Conservation (phyloP, 2,888 invertebrate species). For the Lacanobia oleracea region DNA sequence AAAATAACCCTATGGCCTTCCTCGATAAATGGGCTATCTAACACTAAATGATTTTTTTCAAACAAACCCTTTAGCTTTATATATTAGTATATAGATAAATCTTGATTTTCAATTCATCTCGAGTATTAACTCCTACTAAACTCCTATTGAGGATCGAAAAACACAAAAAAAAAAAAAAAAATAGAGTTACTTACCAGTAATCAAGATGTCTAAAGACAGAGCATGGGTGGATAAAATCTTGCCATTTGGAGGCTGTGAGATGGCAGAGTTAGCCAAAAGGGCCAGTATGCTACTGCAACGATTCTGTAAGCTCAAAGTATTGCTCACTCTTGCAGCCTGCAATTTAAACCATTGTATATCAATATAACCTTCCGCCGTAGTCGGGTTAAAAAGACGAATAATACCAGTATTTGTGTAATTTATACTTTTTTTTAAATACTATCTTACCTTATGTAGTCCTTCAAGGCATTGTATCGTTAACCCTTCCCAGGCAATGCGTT, state of each 20-base stretch:
- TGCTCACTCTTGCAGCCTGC: slow-evolving; percentile 96
- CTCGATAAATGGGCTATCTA: too few species aligned
- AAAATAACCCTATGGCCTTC: too few species aligned
- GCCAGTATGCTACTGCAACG: slow-evolving; percentile 97
- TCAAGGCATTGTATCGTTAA: slow-evolving; percentile 96
- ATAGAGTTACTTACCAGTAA: slow-evolving; percentile 89
- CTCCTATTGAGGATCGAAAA: too few species aligned
- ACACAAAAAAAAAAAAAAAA: too few species aligned
- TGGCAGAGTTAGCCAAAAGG: slow-evolving; percentile 96
- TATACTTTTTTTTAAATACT: too few species aligned
- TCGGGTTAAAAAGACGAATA: too few species aligned
- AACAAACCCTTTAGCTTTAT: too few species aligned
- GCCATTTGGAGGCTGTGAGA: slow-evolving; percentile 94
- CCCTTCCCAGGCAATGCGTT: slow-evolving; percentile 91
- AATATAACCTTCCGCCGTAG: too few species aligned
- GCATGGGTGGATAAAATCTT: slow-evolving; percentile 97
- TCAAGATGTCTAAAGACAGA: slow-evolving; percentile 97
- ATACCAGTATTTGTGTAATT: too few species aligned
- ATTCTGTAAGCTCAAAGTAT: slow-evolving; percentile 96
- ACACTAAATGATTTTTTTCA: too few species aligned
- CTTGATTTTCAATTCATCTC: not conserved
- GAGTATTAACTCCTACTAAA: too few species aligned
- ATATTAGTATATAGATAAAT: too few species aligned
- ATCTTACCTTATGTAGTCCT: slow-evolving; percentile 94
- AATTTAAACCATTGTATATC: slow-evolving; percentile 35